Evolutionary conservation across 2,797 vertebrate species (phyloP), one percentile per base, ranked within the genome.

Genomic region (Pangasius macronema): DNA sequence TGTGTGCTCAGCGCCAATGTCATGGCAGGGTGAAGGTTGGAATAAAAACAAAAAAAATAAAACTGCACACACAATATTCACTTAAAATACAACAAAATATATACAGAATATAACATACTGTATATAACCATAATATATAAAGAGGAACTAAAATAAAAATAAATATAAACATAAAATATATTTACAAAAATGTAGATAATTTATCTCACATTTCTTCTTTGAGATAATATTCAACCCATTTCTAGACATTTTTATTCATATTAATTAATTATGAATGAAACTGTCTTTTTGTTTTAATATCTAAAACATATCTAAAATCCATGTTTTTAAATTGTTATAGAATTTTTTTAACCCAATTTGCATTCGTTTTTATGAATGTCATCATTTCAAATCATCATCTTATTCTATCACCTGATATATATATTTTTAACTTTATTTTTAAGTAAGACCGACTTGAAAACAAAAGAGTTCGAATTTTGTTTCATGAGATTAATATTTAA

Each of bases 1-100:
- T 61, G 84, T 88, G 33, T 73, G 83, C 57, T 88, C 85, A 30
- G 70, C 22, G 70, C 51, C 79, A 85, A 76, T 49, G 85, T 81
- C 55, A 87, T 39, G 53, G 10, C 33, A 16, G 33, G 59, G 67
- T 42, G 63, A 85, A 59, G 65, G 67, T 42, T 46, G 42, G 42
- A 46, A 46, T 46, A 46, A 46, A 46, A 39, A 42, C 3, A n/a
- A 14, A 1, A n/a, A 82, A 42, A 57, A 75, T n/a, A 83, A 67
- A 13, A 3, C 18, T 39, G 20, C 75, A n/a, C 57, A 86, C 49
- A 77, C 51, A 51, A 61, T 82, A 83, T 73, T 89, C 51, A 72
- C 22, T 42, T 61, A 59, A 18, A 51, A 8, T 20, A 75, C 10
- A n/a, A 76, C n/a, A 76, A 7, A n/a, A 33, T 9, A 65, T 5